Conservation (phyloP, 2,113 vertebrate species). For the Microtus oregoni region DNA sequence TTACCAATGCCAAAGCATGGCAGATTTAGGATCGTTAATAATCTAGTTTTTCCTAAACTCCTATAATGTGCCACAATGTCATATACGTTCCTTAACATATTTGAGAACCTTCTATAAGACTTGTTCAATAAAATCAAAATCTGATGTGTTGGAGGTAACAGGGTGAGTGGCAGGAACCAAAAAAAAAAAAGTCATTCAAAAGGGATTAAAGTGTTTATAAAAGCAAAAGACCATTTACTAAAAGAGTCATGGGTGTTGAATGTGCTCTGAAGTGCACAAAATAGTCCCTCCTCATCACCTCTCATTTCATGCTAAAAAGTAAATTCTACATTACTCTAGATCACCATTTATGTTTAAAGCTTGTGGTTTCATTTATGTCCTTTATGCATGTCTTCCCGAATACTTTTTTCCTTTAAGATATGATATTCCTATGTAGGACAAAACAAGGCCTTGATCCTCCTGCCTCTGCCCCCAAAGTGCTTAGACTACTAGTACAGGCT, state of each 20-base stretch:
- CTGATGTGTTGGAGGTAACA: background rate
- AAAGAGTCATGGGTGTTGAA: conserved; percentile 8
- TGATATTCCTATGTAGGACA: background rate
- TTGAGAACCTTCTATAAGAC: background rate
- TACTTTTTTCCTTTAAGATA: background rate
- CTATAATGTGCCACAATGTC: background rate
- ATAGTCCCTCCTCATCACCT: background rate
- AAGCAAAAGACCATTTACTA: background rate
- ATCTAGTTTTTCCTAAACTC: background rate
- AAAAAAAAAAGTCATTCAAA: conserved; percentile 13
- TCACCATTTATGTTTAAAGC: background rate
- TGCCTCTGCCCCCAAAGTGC: background rate
- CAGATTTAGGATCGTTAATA: conserved; percentile 20
- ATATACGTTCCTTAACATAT: conserved; percentile 19
- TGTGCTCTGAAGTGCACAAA: background rate
- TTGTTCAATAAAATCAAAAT: background rate
- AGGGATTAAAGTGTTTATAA: conserved; percentile 13
- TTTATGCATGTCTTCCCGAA: background rate
- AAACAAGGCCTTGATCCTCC: background rate
- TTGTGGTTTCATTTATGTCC: conserved; percentile 27
- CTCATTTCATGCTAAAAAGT: background rate
- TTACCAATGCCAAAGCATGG: conserved; percentile 43
- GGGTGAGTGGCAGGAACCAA: background rate
- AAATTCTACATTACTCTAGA: background rate
- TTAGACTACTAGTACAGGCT: background rate